Evolutionary conservation across 2,113 vertebrate species (phyloP).

Genomic region (Anhinga rufa): DNA sequence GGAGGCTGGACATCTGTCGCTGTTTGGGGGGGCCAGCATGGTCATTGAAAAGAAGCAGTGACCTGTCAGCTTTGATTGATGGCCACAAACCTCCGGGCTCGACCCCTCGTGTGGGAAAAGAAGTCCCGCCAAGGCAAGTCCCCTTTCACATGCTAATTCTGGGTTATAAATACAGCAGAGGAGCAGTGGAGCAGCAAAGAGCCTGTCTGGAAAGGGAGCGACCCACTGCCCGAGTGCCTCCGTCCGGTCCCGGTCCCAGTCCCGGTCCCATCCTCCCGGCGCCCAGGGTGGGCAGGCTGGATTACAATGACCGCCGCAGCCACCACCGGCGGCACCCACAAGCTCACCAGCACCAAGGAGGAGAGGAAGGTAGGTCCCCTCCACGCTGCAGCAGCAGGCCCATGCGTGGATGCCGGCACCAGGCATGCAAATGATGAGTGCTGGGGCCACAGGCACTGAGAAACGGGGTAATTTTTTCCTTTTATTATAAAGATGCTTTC

Average conservation of each 20-base stretch:
- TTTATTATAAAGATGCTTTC: neutral
- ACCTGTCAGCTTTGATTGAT: slow-evolving; percentile 89
- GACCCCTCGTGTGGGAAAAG: slow-evolving; percentile 86
- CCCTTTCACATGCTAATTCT: slow-evolving; percentile 87
- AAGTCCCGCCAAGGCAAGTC: slow-evolving; percentile 73
- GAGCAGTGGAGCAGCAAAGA: neutral
- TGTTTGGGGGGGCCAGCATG: slow-evolving; percentile 66
- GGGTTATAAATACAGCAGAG: slow-evolving; percentile 79
- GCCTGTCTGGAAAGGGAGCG: neutral
- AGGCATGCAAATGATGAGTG: accelerated
- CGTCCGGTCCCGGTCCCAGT: too few relatives aligned
- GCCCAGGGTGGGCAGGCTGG: neutral
- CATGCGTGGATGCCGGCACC: accelerated
- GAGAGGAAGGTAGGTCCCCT: slow-evolving; percentile 82
- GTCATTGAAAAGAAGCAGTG: slow-evolving; percentile 83
- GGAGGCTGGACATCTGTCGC: slow-evolving; percentile 87
- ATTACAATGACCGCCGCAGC: slow-evolving; percentile 78
- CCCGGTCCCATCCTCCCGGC: neutral
- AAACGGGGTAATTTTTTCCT: neutral
- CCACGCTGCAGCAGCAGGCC: accelerated
- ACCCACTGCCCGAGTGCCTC: neutral
- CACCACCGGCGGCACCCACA: slow-evolving; percentile 59
- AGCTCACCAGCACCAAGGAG: slow-evolving; percentile 77
- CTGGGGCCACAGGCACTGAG: accelerated
- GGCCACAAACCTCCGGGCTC: slow-evolving; percentile 73